phyloP scores from a whole-genome alignment of 1,140 invertebrate genomes.

The Leptinotarsa defecta region DNA sequence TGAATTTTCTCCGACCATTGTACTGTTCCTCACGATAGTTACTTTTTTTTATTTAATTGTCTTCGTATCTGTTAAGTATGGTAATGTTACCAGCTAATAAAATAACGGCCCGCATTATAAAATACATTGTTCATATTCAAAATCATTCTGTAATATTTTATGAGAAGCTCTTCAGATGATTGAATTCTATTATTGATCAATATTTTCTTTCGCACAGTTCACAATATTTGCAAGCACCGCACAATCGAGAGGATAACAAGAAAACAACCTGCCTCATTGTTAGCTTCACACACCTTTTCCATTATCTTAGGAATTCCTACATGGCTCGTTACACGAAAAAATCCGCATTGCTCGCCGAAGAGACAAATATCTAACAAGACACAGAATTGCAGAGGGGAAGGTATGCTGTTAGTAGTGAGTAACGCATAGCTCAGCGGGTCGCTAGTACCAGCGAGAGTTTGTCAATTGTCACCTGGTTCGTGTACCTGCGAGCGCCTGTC shows the following conservation, averaged over 20 bases:
- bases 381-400: constrained; percentile 42
- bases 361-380: constrained; percentile 53
- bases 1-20: too few relatives aligned
- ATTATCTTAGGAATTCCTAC: constrained; percentile 48
- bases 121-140: too few relatives aligned
- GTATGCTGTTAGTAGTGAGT: constrained; percentile 49
- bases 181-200: too few relatives aligned
- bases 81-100: too few relatives aligned
- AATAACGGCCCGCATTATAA: too few relatives aligned
- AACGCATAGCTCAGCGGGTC: constrained; percentile 53
- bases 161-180: too few relatives aligned
- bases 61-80: too few relatives aligned
- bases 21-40: too few relatives aligned
- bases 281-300: constrained; percentile 50
- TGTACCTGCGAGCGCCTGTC: constrained; percentile 51
- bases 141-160: too few relatives aligned
- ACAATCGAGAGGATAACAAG: background rate
- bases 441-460: constrained; percentile 51
- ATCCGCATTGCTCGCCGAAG: constrained; percentile 36
- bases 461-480: constrained; percentile 54
- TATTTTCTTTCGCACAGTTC: too few relatives aligned
- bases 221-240: too few relatives aligned
- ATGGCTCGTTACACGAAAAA: constrained; percentile 43
- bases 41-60: too few relatives aligned
- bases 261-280: constrained; percentile 36